phyloP scores from a whole-genome alignment of 37 sponge, comb jelly and placozoan species.

The Haliclona indistincta region DNA sequence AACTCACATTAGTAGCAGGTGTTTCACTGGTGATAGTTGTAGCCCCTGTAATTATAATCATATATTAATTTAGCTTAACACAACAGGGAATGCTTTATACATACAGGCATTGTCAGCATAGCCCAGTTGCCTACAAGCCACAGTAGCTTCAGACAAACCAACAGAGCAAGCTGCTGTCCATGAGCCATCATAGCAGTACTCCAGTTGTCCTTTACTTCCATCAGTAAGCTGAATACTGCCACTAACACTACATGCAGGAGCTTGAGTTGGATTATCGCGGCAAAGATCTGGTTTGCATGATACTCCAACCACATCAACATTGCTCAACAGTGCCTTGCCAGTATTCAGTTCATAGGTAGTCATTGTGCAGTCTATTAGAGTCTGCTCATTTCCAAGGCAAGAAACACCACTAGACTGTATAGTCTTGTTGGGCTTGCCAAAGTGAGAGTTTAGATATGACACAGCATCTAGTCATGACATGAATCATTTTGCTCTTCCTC shows the following conservation, averaged over 20 bases:
- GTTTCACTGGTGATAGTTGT: neutral
- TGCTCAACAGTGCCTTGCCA: no score
- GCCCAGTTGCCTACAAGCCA: neutral
- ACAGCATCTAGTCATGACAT: neutral
- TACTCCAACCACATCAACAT: no score
- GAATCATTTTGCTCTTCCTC: neutral
- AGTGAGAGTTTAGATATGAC: neutral
- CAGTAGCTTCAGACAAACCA: neutral
- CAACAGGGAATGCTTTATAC: neutral
- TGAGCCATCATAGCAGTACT: neutral
- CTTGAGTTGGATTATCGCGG: no score
- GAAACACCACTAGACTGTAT: neutral
- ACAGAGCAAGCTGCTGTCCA: neutral
- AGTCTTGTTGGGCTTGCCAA: neutral
- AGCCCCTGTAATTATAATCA: neutral
- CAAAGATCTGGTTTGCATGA: no score
- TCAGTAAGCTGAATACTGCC: no score
- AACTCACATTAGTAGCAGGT: neutral
- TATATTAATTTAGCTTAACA: neutral
- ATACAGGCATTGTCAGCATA: neutral
- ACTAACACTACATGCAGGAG: no score
- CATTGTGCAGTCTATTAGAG: neutral
- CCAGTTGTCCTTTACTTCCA: neutral
- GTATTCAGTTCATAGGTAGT: neutral
- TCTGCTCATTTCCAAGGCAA: neutral